Conservation (phyloP, 2,888 invertebrate genomes). For the Thecocarcelia acutangulata region DNA sequence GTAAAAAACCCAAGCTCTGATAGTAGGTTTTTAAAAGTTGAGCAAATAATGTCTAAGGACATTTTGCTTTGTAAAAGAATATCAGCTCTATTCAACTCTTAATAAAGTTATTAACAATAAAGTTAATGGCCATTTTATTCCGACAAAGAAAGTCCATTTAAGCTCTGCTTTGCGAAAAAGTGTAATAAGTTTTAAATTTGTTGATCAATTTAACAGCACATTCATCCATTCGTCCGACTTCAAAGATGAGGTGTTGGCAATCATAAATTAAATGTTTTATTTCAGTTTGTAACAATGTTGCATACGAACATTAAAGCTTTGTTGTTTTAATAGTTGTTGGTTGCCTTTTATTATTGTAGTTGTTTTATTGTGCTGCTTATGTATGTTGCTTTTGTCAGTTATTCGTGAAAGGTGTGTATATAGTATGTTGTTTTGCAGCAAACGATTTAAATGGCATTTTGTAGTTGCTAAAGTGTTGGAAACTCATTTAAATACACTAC, state of each 20-base stretch:
- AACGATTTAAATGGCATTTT: conserved; percentile 68
- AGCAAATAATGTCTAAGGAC: no score
- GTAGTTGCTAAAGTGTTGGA: conserved; percentile 69
- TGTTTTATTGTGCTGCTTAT: conserved; percentile 31
- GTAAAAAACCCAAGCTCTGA: no score
- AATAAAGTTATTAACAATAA: no score
- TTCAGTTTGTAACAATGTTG: conserved; percentile 49
- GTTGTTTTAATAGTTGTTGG: conserved; percentile 24
- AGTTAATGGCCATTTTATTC: no score
- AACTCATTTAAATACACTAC: conserved; percentile 69
- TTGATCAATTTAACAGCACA: no score
- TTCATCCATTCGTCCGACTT: no score
- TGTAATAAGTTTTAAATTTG: no score
- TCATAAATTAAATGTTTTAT: conserved; percentile 45
- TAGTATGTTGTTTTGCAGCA: conserved; percentile 24
- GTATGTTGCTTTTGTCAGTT: conserved; percentile 27
- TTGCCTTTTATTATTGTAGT: conserved; percentile 30
- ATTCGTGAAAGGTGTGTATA: not conserved
- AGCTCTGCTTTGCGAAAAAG: no score
- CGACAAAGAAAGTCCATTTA: no score
- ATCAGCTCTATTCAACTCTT: no score
- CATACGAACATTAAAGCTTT: conserved; percentile 8
- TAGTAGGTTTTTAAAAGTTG: no score
- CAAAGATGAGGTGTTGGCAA: conserved; percentile 41
- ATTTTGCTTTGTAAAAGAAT: no score